These are phyloP conservation scores for Euleptes europaea DNA, from an alignment of 2,113 vertebrate species.

Conservation along the genomic window DNA sequence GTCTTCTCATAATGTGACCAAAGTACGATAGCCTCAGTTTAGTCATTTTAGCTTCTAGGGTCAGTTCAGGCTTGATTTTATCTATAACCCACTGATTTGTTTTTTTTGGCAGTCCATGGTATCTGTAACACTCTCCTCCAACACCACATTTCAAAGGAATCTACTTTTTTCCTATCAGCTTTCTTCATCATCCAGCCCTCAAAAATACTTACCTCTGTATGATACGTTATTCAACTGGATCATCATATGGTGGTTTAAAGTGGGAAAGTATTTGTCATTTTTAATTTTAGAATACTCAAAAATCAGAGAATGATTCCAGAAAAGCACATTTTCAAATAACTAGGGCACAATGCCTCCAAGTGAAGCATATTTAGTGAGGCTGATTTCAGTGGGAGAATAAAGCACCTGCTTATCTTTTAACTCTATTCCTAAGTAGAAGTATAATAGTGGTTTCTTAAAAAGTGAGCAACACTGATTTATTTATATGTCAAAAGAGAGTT, in stretches of 20 bases:
- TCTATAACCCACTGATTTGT: no score
- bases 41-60: no score
- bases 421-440: not conserved
- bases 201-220: not conserved
- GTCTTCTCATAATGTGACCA: no score
- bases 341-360: not conserved
- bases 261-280: slow-evolving; percentile 21
- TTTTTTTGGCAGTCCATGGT: no score
- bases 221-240: not conserved
- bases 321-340: not conserved
- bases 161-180: no score
- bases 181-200: no score
- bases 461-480: not conserved
- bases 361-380: not conserved
- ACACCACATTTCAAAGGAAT: no score
- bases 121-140: no score
- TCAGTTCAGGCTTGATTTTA: no score
- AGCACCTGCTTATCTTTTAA: not conserved
- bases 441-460: not conserved
- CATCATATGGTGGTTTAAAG: not conserved
- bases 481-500: slow-evolving; percentile 11
- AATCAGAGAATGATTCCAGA: not conserved
- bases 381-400: not conserved
- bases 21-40: no score
- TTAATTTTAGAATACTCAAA: slow-evolving; percentile 23